Base-by-base conservation (phyloP, 2,797 vertebrate genomes). In the Poecilia gillii region DNA sequence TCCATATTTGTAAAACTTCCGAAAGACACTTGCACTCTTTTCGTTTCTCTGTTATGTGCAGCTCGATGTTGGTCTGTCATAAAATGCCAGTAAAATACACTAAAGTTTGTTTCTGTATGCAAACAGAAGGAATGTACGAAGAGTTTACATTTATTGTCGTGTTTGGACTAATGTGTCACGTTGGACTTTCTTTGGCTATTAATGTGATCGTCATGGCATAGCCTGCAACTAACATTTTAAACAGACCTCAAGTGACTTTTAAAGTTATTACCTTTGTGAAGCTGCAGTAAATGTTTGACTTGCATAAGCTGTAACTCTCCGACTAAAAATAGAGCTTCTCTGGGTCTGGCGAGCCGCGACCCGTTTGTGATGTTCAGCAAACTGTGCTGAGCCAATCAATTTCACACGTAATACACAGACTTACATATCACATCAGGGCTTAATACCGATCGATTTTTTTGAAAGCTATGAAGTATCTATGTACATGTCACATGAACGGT, bases 381-480 rank as follows among this genome's bases (percentile, higher is more conserved):
- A 73, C 23, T 59, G 28, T 64, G 59, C 80, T 55, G 25, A 81
- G 79, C 57, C 77, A 43, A 57, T 91, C 82, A 84, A 86, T 91
- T 81, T 72, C 12, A 74, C 75, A 77, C 1, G 55, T 72, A 83
- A 73, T 51, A 73, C 72, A 90, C 90, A 9, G 57, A 79, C 70
- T 46, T 43, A 1, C 3, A 16, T 59, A 4, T 85, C 85, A 82
- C 72, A 68, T 92, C 88, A 89, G 39, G 57, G 18, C 0, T 87
- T 87, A 59, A 55, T 74, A 25, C 73, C 8, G 45, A 88, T 89
- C 45, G 74, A 89, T 89, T 91, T 75, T 80, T 57, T 45, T 71
- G 73, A 74, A 75, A 83, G 84, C 51, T 28, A 72, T 14, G 3
- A 68, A 14, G 73, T 74, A 53, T 20, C 45, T 72, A 28, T 73